phyloP scores from a whole-genome alignment of 2,797 vertebrate genomes.

The Galagoides demidoff region DNA sequence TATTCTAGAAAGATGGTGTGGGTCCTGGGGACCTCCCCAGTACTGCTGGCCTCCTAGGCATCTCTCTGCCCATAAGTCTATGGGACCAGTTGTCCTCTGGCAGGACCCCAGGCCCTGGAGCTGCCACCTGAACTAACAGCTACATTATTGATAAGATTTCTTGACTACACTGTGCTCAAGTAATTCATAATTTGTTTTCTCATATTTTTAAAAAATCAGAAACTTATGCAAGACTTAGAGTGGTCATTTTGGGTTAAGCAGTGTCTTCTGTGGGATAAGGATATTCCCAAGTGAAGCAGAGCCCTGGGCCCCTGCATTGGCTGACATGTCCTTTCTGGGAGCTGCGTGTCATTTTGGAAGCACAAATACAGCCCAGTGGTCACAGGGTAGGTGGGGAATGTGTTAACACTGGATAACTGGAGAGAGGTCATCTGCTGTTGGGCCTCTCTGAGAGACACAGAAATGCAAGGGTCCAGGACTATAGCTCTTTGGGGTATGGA shows the following conservation, averaged over 20 bases:
- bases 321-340: accelerated
- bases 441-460: accelerated
- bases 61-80: neutral
- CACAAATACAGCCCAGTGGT: neutral
- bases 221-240: too few species aligned
- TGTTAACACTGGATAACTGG: neutral
- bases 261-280: neutral
- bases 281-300: neutral
- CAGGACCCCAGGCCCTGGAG: neutral
- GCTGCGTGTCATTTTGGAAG: accelerated
- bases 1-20: too few species aligned
- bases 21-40: neutral
- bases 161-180: too few species aligned
- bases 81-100: too few species aligned
- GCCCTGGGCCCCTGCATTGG: accelerated
- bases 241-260: neutral
- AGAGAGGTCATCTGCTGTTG: accelerated
- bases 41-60: neutral
- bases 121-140: neutral
- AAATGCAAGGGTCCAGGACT: neutral
- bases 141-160: neutral
- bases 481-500: accelerated
- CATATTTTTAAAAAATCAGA: neutral
- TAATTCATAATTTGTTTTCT: neutral
- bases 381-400: accelerated